Percentiles rank a stretch among this genome's conserved stretches.
phyloP scores from a whole-genome alignment of 2,113 vertebrate genomes.

The Acrocephalus arundinaceus region DNA sequence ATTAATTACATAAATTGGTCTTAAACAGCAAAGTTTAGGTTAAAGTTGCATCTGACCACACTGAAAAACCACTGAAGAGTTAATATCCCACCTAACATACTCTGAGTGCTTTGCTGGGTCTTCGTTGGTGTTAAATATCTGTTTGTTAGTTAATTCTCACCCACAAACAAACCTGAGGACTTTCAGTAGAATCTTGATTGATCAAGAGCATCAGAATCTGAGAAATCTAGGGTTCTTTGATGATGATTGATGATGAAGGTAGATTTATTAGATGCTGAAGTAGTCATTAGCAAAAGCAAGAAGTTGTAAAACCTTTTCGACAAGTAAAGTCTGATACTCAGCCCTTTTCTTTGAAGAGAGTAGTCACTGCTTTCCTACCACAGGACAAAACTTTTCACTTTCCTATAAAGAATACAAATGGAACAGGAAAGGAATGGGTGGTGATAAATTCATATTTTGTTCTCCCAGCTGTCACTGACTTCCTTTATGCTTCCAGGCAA shows the following conservation, averaged over 20 bases:
- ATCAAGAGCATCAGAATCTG: neutral
- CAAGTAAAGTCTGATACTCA: neutral
- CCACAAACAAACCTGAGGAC: neutral
- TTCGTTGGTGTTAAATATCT: neutral
- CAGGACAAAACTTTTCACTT: neutral
- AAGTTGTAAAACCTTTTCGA: neutral
- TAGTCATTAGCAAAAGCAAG: neutral
- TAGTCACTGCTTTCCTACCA: neutral
- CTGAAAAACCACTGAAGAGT: neutral
- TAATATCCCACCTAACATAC: neutral
- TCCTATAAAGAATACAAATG: neutral
- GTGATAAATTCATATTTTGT: neutral
- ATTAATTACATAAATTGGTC: neutral
- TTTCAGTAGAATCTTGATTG: neutral
- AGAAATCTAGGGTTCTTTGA: neutral
- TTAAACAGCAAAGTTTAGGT: neutral
- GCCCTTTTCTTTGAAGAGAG: neutral
- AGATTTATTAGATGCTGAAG: neutral
- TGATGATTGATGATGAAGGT: neutral
- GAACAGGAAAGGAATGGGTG: neutral
- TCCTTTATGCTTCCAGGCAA: neutral
- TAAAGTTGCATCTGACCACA: neutral
- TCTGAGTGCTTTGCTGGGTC: neutral
- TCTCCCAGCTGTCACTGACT: neutral
- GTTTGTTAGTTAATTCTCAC: neutral